Evolutionary conservation across 2,888 invertebrate species (phyloP), one percentile per base, ranked within the genome.

Genomic region (Lepidocyrtoides sp.): DNA sequence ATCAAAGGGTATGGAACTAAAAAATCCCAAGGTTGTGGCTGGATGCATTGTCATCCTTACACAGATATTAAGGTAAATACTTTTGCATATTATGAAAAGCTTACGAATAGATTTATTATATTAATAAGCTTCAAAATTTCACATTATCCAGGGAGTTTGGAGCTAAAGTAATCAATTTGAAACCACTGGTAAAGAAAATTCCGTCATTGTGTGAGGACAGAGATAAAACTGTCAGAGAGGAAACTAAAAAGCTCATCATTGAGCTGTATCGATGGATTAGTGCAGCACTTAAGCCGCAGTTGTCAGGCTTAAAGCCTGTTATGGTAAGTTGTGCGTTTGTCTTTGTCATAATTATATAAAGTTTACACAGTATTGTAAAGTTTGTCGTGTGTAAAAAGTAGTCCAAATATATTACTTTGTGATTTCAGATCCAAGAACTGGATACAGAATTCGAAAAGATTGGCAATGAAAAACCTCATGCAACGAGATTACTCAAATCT

Each of bases 251-350:
- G 20, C 96, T 99, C 95, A 97, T 98, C n/a, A 96, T 99, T 91
- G 99, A 99, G 95, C 97, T 99, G 95, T 99, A 98, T 95, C 97
- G 98, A 94, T 99, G 98, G 98, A 97, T 98, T 92, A 97, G 98
- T 0, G 95, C 96, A 10, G 97, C 98, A 0, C 96, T 98, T 93
- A 98, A 97, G 95, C 97, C 98, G 0, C 98, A 98, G 95, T 96
- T 99, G 92, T 96, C 97, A 23, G 96, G 97, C 48, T 96, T 99
- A 20, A 99, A 99, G 95, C 98, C 99, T 0, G 97, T 99, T 0
- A 98, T 98, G 94, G 96, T 96, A 93, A 92, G 93, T 87, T 72
- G n/a, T n/a, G 48, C 17, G 10, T 75, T 17, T 32, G 17, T 36
- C 36, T 51, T 51, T 2, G 1, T 51, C 4, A 48, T 2, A 48